These are phyloP conservation scores for Amblyornis subalaris DNA, from an alignment of 2,113 vertebrate species.

Conservation along the genomic window DNA sequence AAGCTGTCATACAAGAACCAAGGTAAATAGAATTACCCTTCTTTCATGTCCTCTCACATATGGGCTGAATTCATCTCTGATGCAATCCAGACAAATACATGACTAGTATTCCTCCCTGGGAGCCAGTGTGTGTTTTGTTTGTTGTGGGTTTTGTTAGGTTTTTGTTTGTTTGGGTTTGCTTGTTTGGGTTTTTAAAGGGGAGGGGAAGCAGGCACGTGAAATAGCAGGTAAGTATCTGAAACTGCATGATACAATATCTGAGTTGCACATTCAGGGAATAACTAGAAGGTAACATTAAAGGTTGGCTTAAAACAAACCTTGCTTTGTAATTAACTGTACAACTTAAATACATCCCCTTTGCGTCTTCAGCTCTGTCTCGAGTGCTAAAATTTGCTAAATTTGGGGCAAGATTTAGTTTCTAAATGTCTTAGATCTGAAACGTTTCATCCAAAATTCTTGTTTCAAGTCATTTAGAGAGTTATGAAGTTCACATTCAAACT, in stretches of 20 bases:
- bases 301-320: not conserved
- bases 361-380: not conserved
- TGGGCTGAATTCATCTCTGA: not conserved
- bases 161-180: not conserved
- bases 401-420: not conserved
- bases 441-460: not conserved
- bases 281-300: not conserved
- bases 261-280: not conserved
- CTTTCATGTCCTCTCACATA: not conserved
- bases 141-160: not conserved
- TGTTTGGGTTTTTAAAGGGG: not conserved
- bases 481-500: not conserved
- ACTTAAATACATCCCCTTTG: not conserved
- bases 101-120: not conserved
- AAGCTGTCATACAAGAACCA: not conserved
- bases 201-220: not conserved
- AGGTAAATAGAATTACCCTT: not conserved
- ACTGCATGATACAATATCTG: not conserved
- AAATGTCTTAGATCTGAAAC: not conserved
- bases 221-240: not conserved
- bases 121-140: not conserved
- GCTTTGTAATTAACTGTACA: not conserved
- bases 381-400: not conserved
- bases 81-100: not conserved
- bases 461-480: not conserved